phyloP scores from a whole-genome alignment of 2,888 invertebrate species.

The Blomia tropicalis region DNA sequence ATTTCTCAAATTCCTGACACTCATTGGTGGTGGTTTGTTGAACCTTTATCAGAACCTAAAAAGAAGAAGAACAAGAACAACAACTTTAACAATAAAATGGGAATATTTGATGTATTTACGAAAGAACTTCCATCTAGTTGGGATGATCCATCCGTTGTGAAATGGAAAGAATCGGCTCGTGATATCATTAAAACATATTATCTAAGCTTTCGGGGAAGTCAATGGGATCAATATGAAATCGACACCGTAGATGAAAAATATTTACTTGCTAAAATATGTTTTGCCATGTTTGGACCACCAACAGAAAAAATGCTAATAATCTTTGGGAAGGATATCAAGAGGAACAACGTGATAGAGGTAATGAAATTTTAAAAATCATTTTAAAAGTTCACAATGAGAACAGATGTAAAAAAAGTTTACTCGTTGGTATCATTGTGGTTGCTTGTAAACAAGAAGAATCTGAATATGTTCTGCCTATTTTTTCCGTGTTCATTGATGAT shows the following conservation, averaged over 20 bases:
- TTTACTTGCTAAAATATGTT: slow-evolving; percentile 8
- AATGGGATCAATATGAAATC: not conserved
- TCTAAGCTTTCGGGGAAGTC: not conserved
- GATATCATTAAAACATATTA: not conserved
- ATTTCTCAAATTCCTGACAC: not conserved
- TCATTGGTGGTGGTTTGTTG: not conserved
- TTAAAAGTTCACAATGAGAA: slow-evolving; percentile 1
- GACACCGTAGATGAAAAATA: not conserved
- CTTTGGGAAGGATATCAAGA: not conserved
- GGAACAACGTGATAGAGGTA: not conserved
- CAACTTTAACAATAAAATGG: not conserved
- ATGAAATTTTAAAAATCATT: not conserved
- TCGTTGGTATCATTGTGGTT: not conserved
- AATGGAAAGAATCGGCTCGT: not conserved
- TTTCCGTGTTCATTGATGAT: not conserved
- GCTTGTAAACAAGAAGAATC: not conserved
- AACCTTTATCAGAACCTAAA: not conserved
- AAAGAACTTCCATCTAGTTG: not conserved
- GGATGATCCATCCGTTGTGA: too few relatives aligned
- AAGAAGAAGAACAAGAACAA: not conserved
- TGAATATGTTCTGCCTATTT: slow-evolving; percentile 2
- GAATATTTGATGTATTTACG: not conserved
- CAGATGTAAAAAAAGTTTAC: not conserved
- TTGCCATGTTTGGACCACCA: not conserved
- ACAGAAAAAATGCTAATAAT: not conserved